phyloP scores from a whole-genome alignment of 2,888 invertebrate genomes.

The Hylaea fasciaria region DNA sequence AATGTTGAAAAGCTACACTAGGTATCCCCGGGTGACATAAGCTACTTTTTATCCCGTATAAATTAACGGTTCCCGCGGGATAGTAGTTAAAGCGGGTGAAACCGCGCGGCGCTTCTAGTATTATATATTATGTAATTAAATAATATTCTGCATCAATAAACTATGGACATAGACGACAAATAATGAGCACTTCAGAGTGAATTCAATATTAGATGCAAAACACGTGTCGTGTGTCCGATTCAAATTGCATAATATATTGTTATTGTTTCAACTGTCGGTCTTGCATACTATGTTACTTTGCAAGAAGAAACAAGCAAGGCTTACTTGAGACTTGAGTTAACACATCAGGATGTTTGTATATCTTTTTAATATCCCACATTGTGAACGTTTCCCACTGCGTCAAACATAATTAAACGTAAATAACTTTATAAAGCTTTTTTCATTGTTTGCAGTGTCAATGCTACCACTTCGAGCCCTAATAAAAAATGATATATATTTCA shows the following conservation, averaged over 20 bases:
- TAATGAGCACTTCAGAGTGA: no score
- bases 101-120: no score
- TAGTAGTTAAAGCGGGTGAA: no score
- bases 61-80: no score
- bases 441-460: constrained; percentile 31
- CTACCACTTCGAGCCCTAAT: constrained; percentile 26
- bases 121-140: not conserved
- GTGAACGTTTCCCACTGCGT: not conserved
- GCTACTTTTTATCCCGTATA: no score
- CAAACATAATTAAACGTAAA: not conserved
- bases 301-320: no score
- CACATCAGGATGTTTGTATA: not conserved
- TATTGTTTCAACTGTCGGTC: not conserved
- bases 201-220: not conserved
- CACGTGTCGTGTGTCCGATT: not conserved
- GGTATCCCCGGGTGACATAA: no score
- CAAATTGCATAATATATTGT: not conserved
- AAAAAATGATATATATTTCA: constrained; percentile 35
- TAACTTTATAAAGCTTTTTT: constrained; percentile 22
- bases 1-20: no score
- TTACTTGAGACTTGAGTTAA: no score
- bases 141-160: not conserved
- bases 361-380: not conserved
- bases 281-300: no score
- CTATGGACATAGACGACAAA: no score